A percentile compares a stretch with the other conserved stretches of the same genome.
Conservation (phyloP, 2,797 vertebrate genomes). For the Chromobotia macracanthus region DNA sequence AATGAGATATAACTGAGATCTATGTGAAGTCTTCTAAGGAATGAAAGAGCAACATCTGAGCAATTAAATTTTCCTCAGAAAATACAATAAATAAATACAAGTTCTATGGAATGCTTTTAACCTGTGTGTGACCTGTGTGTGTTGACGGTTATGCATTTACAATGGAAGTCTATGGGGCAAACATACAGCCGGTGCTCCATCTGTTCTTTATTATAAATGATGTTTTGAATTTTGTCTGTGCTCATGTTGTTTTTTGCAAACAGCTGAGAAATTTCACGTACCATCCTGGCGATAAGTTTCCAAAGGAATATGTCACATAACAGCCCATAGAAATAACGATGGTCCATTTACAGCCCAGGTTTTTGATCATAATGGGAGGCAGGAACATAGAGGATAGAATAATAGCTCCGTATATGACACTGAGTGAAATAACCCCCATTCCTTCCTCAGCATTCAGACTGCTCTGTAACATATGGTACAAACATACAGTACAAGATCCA, state of each 20-base stretch:
- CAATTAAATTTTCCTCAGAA: no score
- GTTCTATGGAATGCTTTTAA: no score
- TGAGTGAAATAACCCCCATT: constrained; percentile 89
- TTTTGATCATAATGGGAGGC: constrained; percentile 88
- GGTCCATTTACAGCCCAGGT: constrained; percentile 95
- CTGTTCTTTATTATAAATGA: background rate
- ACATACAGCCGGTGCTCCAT: no score
- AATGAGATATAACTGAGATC: no score
- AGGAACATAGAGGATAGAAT: constrained; percentile 94
- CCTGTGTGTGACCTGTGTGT: no score
- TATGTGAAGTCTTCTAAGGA: no score
- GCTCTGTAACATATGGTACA: constrained; percentile 79
- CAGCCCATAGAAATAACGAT: constrained; percentile 87
- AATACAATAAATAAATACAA: no score
- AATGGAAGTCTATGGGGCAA: background rate
- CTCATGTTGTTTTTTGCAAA: background rate
- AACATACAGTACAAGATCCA: background rate
- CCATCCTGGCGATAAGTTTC: constrained; percentile 93
- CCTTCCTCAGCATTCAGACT: constrained; percentile 88
- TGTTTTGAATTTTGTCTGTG: background rate
- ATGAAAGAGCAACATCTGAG: no score
- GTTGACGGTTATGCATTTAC: no score
- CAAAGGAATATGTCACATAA: constrained; percentile 88
- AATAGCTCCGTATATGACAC: constrained; percentile 86
- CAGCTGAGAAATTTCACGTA: constrained; percentile 72